Evolutionary conservation across 2,797 vertebrate species (phyloP).

Genomic region (Sebastes dallii): DNA sequence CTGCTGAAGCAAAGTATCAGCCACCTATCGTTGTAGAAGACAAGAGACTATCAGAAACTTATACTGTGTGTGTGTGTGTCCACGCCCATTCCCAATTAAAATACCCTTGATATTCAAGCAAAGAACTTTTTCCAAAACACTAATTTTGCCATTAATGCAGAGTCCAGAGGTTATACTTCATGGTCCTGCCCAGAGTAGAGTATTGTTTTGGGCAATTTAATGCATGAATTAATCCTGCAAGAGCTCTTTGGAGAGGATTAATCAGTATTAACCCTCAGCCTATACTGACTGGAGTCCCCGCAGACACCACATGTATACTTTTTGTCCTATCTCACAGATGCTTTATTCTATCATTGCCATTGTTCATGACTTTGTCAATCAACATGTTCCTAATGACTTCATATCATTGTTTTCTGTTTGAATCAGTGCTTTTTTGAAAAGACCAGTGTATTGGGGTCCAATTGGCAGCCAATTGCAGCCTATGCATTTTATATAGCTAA

Average conservation of each 20-base stretch:
- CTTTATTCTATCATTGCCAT: no score
- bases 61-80: neutral
- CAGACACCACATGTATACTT: no score
- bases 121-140: conserved; percentile 9
- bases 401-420: no score
- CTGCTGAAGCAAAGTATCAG: neutral
- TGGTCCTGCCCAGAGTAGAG: neutral
- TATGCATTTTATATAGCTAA: no score
- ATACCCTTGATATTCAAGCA: neutral
- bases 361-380: no score
- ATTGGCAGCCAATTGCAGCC: no score
- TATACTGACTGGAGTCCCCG: no score
- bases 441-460: no score
- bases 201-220: conserved; percentile 44
- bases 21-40: neutral
- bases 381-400: no score
- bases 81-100: conserved; percentile 32
- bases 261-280: conserved; percentile 9
- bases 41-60: neutral
- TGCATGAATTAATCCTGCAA: conserved; percentile 53
- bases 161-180: conserved; percentile 22
- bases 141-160: conserved; percentile 4
- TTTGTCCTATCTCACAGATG: neutral
- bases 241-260: conserved; percentile 37
- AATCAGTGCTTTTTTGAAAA: no score